Percentiles rank a stretch among this genome's conserved stretches.
Conservation (phyloP, 2,113 vertebrate species). For the Talpa occidentalis region DNA sequence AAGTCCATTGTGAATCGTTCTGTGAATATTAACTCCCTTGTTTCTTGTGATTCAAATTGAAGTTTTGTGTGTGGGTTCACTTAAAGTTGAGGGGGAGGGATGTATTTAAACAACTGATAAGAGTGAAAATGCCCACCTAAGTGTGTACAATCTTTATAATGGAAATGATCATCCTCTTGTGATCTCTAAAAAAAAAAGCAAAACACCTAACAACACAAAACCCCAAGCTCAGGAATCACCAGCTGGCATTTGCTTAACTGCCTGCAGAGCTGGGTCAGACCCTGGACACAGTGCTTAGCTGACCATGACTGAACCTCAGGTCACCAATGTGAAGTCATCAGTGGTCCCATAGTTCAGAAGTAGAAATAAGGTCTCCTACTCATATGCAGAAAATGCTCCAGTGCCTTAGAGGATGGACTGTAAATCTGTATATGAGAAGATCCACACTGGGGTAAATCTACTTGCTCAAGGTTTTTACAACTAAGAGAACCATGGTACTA, state of each 20-base stretch:
- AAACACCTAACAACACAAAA: not conserved
- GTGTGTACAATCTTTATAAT: not conserved
- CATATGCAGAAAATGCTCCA: not conserved
- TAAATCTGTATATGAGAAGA: not conserved
- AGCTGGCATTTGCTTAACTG: not conserved
- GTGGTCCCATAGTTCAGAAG: not conserved
- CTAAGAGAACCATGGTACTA: not conserved
- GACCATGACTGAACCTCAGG: not conserved
- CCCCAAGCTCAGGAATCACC: too few relatives aligned
- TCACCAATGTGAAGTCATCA: not conserved
- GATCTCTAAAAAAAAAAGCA: not conserved
- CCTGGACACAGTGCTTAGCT: not conserved
- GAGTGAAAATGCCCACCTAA: not conserved
- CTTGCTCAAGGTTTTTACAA: not conserved
- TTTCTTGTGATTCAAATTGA: conserved; percentile 38
- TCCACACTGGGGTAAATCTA: not conserved
- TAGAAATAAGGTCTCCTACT: not conserved
- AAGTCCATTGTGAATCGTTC: conserved; percentile 49
- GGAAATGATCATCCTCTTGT: not conserved
- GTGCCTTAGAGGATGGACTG: not conserved
- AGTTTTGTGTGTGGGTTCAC: not conserved
- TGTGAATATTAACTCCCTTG: not conserved
- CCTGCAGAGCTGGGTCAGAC: not conserved
- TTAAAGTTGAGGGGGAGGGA: not conserved
- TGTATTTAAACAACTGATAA: conserved; percentile 19